phyloP scores from a whole-genome alignment of 2,113 vertebrate species.

The Atherinomorus stipes region DNA sequence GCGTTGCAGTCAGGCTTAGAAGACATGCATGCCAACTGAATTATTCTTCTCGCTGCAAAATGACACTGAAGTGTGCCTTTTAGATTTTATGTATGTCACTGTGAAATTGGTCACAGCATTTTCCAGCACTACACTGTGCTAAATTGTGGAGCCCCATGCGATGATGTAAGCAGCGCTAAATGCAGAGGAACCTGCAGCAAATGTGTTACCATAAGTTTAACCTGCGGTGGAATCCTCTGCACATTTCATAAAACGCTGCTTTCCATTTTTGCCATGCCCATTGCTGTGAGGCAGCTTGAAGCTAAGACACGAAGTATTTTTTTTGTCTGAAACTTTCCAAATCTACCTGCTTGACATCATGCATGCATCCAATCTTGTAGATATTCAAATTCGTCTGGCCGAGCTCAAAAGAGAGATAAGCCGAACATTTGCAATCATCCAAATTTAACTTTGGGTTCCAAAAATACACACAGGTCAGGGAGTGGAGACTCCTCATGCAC shows the following conservation, averaged over 20 bases:
- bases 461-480: constrained; percentile 77
- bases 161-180: not conserved
- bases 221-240: no score
- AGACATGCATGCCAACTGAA: constrained; percentile 54
- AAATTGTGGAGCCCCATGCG: not conserved
- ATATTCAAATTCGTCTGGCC: constrained; percentile 47
- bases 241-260: not conserved
- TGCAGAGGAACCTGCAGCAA: not conserved
- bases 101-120: constrained; percentile 44
- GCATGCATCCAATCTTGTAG: not conserved
- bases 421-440: constrained; percentile 71
- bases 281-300: not conserved
- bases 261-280: not conserved
- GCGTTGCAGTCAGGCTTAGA: constrained; percentile 52
- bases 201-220: not conserved
- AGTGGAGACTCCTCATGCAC: constrained; percentile 58
- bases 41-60: constrained; percentile 56
- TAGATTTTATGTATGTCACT: constrained; percentile 44
- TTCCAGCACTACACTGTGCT: constrained; percentile 1
- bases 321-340: not conserved
- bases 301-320: not conserved
- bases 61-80: constrained; percentile 56
- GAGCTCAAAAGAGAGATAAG: constrained; percentile 59
- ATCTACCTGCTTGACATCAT: not conserved
- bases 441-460: constrained; percentile 75